Evolutionary conservation across 2,797 vertebrate species (phyloP).

Genomic region (Chaenodraco wilsoni): DNA sequence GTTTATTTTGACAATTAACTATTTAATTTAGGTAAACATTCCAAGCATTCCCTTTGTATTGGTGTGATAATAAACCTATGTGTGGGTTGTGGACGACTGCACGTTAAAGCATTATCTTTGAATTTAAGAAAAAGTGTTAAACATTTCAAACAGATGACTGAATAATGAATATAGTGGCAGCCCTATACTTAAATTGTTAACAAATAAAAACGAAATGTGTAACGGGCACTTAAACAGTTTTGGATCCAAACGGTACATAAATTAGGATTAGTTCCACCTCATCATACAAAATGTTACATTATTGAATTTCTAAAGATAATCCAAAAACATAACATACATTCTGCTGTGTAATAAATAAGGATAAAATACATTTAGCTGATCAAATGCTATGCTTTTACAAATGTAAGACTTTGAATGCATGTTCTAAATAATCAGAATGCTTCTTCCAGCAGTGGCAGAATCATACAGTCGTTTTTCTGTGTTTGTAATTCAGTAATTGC

Average conservation of each 20-base stretch:
- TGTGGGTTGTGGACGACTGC: background rate
- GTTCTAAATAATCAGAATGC: no score
- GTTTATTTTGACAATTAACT: background rate
- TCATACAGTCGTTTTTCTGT: background rate
- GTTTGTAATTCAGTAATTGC: background rate
- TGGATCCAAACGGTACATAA: background rate
- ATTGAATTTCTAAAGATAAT: background rate
- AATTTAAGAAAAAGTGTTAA: background rate
- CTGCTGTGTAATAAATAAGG: background rate
- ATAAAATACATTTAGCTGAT: constrained; percentile 1
- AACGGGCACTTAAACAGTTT: no score
- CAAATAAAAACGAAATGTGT: no score
- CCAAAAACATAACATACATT: background rate
- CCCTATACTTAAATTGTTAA: no score
- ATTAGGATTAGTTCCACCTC: background rate
- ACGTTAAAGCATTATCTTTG: no score
- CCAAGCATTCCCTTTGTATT: no score
- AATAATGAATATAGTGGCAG: no score
- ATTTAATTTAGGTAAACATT: background rate
- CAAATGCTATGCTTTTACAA: background rate
- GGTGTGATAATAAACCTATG: background rate
- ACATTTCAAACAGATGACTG: background rate
- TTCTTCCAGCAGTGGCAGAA: background rate
- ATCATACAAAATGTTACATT: background rate
- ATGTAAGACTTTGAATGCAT: background rate